A percentile compares a stretch with the other conserved stretches of the same genome.
Conservation (phyloP, 2,113 vertebrate species). For the Hippocampus abdominalis region DNA sequence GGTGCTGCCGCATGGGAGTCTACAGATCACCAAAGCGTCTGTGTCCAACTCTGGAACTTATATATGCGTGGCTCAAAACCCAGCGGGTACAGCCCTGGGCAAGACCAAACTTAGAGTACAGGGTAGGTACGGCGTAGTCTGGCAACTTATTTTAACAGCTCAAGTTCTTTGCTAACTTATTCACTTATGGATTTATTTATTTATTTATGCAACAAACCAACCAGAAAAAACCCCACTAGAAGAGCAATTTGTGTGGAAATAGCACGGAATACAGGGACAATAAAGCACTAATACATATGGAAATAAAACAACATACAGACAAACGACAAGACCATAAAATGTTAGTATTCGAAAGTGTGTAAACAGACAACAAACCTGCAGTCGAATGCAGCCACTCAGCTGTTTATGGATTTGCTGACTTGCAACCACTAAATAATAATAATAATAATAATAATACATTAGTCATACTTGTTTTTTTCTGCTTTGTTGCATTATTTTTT, state of each 20-base stretch:
- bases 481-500: neutral
- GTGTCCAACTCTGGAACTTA: slow-evolving; percentile 86
- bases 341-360: neutral
- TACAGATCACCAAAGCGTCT: slow-evolving; percentile 82
- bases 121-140: slow-evolving; percentile 65
- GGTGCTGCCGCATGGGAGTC: slow-evolving; percentile 79
- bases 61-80: slow-evolving; percentile 93
- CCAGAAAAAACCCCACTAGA: too few relatives aligned
- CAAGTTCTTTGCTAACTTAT: too few relatives aligned
- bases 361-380: neutral
- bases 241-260: too few relatives aligned
- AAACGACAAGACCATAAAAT: neutral
- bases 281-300: too few relatives aligned
- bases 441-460: too few relatives aligned
- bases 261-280: too few relatives aligned
- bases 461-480: neutral
- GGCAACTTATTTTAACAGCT: neutral
- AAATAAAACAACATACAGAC: neutral
- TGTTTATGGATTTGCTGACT: neutral
- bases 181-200: too few relatives aligned
- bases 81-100: slow-evolving; percentile 88
- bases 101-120: slow-evolving; percentile 93
- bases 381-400: neutral
- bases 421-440: neutral
- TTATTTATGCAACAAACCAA: too few relatives aligned